Percentiles rank a stretch among this genome's conserved stretches.
phyloP scores from a whole-genome alignment of 2,888 invertebrate species.

The Drosophila imparisetae region DNA sequence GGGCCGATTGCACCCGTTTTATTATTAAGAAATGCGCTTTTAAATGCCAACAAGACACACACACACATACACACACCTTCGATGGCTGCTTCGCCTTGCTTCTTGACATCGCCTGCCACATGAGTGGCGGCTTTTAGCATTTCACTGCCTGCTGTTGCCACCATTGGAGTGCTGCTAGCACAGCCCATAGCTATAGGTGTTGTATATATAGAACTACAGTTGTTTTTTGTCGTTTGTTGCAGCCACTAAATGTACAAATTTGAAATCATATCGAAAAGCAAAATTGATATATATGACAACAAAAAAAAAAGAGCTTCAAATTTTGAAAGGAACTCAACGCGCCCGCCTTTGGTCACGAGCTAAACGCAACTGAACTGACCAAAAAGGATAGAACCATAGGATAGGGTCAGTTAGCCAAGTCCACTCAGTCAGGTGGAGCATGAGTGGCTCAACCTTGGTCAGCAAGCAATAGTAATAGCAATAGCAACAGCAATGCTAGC shows the following conservation, averaged over 20 bases:
- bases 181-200: slow-evolving; percentile 75
- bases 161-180: slow-evolving; percentile 82
- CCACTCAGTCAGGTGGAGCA: neutral
- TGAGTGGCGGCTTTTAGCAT: slow-evolving; percentile 82
- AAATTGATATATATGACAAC: slow-evolving; percentile 9
- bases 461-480: slow-evolving; percentile 36
- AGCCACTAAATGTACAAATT: slow-evolving; percentile 31
- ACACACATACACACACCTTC: slow-evolving; percentile 67
- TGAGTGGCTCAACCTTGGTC: slow-evolving; percentile 34
- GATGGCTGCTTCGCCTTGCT: slow-evolving; percentile 76
- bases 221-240: neutral
- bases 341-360: slow-evolving; percentile 77
- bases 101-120: slow-evolving; percentile 76
- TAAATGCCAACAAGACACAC: slow-evolving; percentile 55
- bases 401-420: slow-evolving; percentile 61
- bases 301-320: slow-evolving; percentile 32
- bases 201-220: slow-evolving; percentile 25
- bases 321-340: slow-evolving; percentile 57
- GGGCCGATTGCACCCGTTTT: slow-evolving; percentile 12
- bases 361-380: slow-evolving; percentile 79
- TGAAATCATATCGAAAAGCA: slow-evolving; percentile 48
- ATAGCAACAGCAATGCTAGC: slow-evolving; percentile 16
- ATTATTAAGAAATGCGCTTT: slow-evolving; percentile 41
- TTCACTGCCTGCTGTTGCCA: slow-evolving; percentile 82
- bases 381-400: slow-evolving; percentile 49